Evolutionary conservation across 2,888 invertebrate genomes (phyloP), one percentile per base, ranked within the genome.

Genomic region (Ctena decussata): DNA sequence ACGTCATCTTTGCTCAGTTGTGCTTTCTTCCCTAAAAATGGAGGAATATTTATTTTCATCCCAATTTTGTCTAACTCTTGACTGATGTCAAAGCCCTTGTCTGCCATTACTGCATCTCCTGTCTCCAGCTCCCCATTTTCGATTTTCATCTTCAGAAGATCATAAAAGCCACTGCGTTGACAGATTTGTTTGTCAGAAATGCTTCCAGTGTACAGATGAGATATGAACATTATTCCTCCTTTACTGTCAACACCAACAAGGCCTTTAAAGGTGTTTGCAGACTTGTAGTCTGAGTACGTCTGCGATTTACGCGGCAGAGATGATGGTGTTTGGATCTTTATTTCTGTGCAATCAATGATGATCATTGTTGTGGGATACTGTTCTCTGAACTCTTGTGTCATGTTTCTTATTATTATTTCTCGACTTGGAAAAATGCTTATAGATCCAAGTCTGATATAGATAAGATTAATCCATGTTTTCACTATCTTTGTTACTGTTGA

Each of bases 261-360:
- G 44, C 75, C 82, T 71, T 91, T 91, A n/a, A 69, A 77, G 3
- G 91, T 89, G 41, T 90, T 89, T 39, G 87, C 78, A 70, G 84
- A 84, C 49, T 91, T 90, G 65, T 90, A 91, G 46, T 82, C 80
- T 24, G 91, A 91, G 77, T 82, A 91, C 41, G 78, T 84, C 72
- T 89, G 77, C 2, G 81, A 79, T 70, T 87, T 82, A 8, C 72
- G 39, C 41, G 49, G 18, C 75, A 81, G 80, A 37, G 78, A 18
- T 49, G 80, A 80, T 24, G 86, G 77, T 12, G 77, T 44, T 72
- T 86, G 77, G 21, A 46, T 18, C 12, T 18, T 3, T 12, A 46
- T 46, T 18, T 57, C 57, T 30, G 57, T 57, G 27, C 57, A 57
- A 15, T 57, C 57, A 5, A 57, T 27, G 27, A 57, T 57, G 5